phyloP scores from a whole-genome alignment of 2,113 vertebrate genomes.

The Hemibagrus wyckioides region DNA sequence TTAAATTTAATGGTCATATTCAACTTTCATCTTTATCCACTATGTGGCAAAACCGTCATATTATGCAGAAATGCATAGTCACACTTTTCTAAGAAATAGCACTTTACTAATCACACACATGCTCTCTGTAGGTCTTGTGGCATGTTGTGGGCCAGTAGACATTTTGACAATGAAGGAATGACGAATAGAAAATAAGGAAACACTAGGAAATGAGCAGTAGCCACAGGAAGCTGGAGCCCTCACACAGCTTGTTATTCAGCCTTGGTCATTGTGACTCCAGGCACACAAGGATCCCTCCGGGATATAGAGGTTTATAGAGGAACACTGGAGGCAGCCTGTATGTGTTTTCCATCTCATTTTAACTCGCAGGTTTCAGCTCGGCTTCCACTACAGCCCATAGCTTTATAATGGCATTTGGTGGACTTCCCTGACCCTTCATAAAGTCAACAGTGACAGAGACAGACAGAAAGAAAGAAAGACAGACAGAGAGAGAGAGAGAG shows the following conservation, averaged over 20 bases:
- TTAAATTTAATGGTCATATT: background rate
- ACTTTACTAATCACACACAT: background rate
- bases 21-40: background rate
- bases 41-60: background rate
- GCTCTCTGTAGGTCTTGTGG: background rate
- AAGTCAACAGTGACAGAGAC: slow-evolving; percentile 31
- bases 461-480: background rate
- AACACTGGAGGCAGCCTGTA: slow-evolving; percentile 36
- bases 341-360: slow-evolving; percentile 53
- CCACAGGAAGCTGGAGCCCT: slow-evolving; percentile 47
- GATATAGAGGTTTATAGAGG: slow-evolving; percentile 46
- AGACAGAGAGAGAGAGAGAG: background rate
- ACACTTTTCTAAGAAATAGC: background rate
- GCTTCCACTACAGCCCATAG: slow-evolving; percentile 29
- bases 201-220: slow-evolving; percentile 58
- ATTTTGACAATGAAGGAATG: background rate
- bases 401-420: slow-evolving; percentile 49
- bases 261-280: slow-evolving; percentile 54
- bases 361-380: slow-evolving; percentile 13
- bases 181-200: slow-evolving; percentile 52
- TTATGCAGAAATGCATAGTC: background rate
- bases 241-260: slow-evolving; percentile 54
- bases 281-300: slow-evolving; percentile 46
- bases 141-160: background rate
- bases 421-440: slow-evolving; percentile 18